A percentile compares a stretch with the other conserved stretches of the same genome.
Evolutionary conservation across 2,113 vertebrate species (phyloP).

Genomic region (Tragelaphus strepsiceros): DNA sequence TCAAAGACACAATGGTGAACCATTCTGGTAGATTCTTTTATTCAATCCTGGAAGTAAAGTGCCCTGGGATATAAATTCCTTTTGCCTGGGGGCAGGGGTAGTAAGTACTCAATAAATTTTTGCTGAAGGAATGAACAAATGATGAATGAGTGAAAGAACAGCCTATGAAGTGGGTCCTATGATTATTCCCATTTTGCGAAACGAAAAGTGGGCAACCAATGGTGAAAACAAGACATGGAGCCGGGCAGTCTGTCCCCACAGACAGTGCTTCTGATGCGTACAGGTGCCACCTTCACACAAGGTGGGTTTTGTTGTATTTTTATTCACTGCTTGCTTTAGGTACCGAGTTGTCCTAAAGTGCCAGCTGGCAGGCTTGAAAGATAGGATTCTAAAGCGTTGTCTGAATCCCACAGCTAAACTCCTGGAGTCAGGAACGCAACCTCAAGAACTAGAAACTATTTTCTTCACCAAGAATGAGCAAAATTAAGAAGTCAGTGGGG

Average conservation of each 20-base stretch:
- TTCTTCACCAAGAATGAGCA: background rate
- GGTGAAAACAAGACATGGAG: background rate
- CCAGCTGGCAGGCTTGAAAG: background rate
- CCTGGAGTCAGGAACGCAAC: background rate
- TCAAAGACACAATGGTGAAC: background rate
- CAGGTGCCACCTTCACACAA: too few relatives aligned
- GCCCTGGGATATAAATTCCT: background rate
- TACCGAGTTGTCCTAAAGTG: background rate
- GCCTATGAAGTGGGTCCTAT: background rate
- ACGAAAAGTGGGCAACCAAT: background rate
- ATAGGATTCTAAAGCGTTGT: background rate
- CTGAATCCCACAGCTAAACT: background rate
- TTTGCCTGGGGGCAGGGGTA: background rate
- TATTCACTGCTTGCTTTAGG: background rate
- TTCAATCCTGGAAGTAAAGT: background rate
- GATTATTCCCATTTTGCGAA: background rate
- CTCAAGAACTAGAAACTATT: background rate
- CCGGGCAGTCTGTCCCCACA: background rate
- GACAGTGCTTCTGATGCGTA: background rate
- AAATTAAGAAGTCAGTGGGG: background rate
- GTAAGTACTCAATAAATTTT: background rate
- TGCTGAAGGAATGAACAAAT: background rate
- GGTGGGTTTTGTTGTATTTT: background rate
- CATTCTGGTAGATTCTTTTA: background rate
- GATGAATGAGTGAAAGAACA: background rate